Evolutionary conservation across 2,888 invertebrate species (phyloP).

Genomic region (Drosophila quinaria): DNA sequence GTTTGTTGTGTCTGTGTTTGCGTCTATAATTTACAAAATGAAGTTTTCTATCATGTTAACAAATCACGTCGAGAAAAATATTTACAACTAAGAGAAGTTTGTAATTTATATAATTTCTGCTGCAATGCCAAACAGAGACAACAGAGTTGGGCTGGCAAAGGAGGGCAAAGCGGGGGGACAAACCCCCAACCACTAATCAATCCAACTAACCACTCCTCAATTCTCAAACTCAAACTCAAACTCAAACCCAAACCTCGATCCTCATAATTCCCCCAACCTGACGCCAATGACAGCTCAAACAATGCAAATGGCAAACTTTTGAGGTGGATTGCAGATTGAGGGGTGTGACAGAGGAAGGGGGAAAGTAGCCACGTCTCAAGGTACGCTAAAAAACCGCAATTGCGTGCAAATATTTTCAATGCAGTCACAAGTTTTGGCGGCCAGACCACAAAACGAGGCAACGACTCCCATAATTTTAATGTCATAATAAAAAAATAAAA

Average conservation of each 20-base stretch:
- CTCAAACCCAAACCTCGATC: neutral
- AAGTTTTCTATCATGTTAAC: constrained; percentile 82
- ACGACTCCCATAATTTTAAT: constrained; percentile 79
- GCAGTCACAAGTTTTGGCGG: constrained; percentile 66
- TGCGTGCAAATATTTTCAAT: constrained; percentile 82
- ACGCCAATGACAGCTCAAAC: constrained; percentile 70
- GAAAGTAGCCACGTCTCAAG: constrained; percentile 39
- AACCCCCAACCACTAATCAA: constrained; percentile 54
- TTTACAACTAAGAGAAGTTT: constrained; percentile 66
- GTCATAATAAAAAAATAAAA: constrained; percentile 74
- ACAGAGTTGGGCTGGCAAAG: neutral
- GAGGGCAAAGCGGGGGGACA: constrained; percentile 2
- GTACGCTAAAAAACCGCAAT: constrained; percentile 76
- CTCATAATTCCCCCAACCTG: constrained; percentile 5
- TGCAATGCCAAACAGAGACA: constrained; percentile 51
- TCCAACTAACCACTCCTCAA: constrained; percentile 31
- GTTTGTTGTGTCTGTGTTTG: constrained; percentile 46
- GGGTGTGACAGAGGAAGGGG: neutral
- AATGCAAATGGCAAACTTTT: constrained; percentile 74
- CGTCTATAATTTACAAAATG: constrained; percentile 67
- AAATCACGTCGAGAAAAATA: constrained; percentile 74
- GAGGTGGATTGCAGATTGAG: too few relatives aligned
- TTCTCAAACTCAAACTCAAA: neutral
- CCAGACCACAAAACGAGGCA: constrained; percentile 46
- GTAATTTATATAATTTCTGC: constrained; percentile 78